These are phyloP conservation scores for Chiloscyllium plagiosum DNA, from an alignment of 2,113 vertebrate species.

Conservation along the genomic window DNA sequence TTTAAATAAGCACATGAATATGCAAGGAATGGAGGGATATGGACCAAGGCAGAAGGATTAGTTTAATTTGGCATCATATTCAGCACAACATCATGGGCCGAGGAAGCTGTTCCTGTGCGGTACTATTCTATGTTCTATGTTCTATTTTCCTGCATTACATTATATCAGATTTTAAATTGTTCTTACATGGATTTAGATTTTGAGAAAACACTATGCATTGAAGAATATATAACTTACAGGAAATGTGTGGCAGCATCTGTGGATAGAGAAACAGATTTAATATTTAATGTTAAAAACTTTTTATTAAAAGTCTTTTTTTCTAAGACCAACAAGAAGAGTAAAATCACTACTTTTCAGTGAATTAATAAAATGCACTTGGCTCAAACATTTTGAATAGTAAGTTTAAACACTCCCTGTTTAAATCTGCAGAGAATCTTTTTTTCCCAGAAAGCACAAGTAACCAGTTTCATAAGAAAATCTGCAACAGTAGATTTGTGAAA, in stretches of 20 bases:
- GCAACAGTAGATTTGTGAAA: neutral
- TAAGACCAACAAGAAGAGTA: neutral
- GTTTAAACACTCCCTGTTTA: neutral
- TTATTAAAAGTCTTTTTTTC: neutral
- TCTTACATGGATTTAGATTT: neutral
- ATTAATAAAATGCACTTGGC: neutral
- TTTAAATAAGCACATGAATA: too few relatives aligned
- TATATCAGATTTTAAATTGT: neutral
- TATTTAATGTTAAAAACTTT: too few relatives aligned
- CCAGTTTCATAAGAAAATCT: neutral
- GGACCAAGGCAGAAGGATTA: too few relatives aligned
- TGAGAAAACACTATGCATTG: neutral
- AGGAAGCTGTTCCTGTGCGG: too few relatives aligned
- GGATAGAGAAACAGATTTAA: neutral
- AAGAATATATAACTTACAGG: neutral
- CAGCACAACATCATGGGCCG: too few relatives aligned
- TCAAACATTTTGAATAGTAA: neutral
- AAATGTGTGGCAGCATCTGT: neutral
- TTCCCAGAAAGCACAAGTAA: neutral
- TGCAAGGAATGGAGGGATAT: too few relatives aligned
- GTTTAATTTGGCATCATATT: too few relatives aligned
- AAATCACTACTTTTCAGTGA: neutral
- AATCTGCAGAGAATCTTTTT: neutral
- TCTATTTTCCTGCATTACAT: neutral
- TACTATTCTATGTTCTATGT: too few relatives aligned